Evolutionary conservation across 2,113 vertebrate species (phyloP).

Genomic region (Onychostruthus taczanowskii): DNA sequence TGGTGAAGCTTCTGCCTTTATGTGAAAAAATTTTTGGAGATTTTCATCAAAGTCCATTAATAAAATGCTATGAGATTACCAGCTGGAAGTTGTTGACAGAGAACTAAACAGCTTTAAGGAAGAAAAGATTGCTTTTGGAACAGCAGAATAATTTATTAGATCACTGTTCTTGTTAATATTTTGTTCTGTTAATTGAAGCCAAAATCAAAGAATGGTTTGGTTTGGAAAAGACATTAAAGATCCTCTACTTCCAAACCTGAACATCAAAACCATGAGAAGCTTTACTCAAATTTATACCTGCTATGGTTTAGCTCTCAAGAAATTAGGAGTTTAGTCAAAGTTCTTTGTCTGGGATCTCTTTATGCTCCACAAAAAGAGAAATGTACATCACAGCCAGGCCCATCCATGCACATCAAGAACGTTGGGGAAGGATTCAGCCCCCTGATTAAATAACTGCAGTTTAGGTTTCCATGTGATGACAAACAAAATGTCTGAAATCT

Average conservation of each 20-base stretch:
- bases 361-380: neutral
- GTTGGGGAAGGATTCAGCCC: neutral
- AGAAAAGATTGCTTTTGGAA: neutral
- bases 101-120: neutral
- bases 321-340: neutral
- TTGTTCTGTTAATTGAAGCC: neutral
- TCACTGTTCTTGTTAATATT: neutral
- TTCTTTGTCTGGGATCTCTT: neutral
- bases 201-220: neutral
- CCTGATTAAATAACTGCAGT: neutral
- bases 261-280: neutral
- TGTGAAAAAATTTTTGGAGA: neutral
- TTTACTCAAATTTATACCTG: neutral
- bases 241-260: neutral
- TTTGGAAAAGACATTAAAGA: neutral
- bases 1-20: neutral
- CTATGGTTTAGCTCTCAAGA: neutral
- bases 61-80: neutral
- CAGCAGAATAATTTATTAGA: neutral
- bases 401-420: neutral
- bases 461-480: neutral
- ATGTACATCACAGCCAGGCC: neutral
- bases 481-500: neutral
- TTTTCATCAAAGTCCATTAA: neutral
- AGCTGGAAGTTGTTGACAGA: neutral